Conservation (phyloP, 1,140 invertebrate genomes). For the Lordiphosa collinella region DNA sequence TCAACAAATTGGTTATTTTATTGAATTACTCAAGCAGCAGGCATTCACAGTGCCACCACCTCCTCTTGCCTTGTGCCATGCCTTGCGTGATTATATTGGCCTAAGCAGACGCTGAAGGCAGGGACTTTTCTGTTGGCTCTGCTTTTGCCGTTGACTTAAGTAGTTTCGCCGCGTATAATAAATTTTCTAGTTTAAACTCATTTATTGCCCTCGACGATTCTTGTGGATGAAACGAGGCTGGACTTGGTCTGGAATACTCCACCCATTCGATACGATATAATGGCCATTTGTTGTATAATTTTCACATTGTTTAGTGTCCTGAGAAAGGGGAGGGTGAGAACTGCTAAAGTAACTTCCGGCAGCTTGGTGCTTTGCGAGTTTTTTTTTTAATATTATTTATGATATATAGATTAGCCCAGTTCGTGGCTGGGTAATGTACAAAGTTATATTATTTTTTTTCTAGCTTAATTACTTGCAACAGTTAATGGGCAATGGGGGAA, state of each 20-base stretch:
- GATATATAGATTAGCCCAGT: conserved; percentile 48
- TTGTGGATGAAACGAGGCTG: conserved; percentile 30
- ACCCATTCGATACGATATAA: conserved; percentile 39
- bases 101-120: conserved; percentile 41
- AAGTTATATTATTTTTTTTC: no score
- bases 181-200: conserved; percentile 77
- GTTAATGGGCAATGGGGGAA: neutral
- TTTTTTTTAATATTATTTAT: conserved; percentile 42
- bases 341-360: conserved; percentile 31
- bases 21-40: conserved; percentile 76
- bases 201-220: conserved; percentile 56
- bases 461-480: neutral
- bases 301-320: conserved; percentile 71
- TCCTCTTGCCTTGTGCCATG: neutral
- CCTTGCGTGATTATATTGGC: conserved; percentile 66
- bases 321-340: neutral
- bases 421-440: neutral
- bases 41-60: conserved; percentile 10
- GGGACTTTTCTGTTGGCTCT: conserved; percentile 53
- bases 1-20: conserved; percentile 77
- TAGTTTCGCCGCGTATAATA: conserved; percentile 74
- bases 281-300: conserved; percentile 74
- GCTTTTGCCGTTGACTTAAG: conserved; percentile 43
- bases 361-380: conserved; percentile 14
- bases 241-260: conserved; percentile 3